Conservation (phyloP, 2,797 vertebrate genomes). For the Otolemur crassicaudatus region DNA sequence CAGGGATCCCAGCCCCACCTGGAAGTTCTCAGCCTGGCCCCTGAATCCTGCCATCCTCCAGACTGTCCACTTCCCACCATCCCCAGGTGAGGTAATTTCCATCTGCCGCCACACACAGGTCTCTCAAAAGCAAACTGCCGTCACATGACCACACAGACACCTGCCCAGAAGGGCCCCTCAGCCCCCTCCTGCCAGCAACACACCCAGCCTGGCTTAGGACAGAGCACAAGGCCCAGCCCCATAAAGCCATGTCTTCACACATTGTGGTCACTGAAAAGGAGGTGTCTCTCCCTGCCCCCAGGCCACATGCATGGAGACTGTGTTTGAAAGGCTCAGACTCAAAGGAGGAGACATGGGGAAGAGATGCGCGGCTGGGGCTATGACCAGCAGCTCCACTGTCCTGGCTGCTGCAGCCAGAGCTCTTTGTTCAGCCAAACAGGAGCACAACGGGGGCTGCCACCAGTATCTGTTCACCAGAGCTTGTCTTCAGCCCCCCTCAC, state of each 20-base stretch:
- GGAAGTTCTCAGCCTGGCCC: too few relatives aligned
- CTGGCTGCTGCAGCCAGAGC: rapidly evolving
- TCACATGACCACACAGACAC: rapidly evolving
- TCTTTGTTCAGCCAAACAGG: not conserved
- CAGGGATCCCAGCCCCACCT: not conserved
- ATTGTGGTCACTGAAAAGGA: not conserved
- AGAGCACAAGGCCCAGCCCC: not conserved
- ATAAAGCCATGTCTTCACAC: rapidly evolving
- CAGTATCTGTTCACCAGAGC: conserved; percentile 65
- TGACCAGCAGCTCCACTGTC: not conserved
- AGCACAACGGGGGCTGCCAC: not conserved
- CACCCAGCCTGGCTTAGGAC: not conserved
- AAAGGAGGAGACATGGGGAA: not conserved
- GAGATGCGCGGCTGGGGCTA: rapidly evolving
- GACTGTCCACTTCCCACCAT: too few relatives aligned
- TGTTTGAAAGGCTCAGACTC: not conserved
- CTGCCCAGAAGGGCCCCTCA: too few relatives aligned
- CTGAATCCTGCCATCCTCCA: not conserved
- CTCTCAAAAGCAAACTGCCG: not conserved
- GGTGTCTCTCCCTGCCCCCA: rapidly evolving
- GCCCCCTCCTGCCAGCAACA: not conserved
- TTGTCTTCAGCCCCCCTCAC: conserved; percentile 78
- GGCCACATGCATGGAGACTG: rapidly evolving
- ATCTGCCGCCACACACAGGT: not conserved
- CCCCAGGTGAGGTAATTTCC: not conserved